These are phyloP conservation scores for Egretta garzetta DNA, from an alignment of 2,113 vertebrate genomes.

Conservation along the genomic window DNA sequence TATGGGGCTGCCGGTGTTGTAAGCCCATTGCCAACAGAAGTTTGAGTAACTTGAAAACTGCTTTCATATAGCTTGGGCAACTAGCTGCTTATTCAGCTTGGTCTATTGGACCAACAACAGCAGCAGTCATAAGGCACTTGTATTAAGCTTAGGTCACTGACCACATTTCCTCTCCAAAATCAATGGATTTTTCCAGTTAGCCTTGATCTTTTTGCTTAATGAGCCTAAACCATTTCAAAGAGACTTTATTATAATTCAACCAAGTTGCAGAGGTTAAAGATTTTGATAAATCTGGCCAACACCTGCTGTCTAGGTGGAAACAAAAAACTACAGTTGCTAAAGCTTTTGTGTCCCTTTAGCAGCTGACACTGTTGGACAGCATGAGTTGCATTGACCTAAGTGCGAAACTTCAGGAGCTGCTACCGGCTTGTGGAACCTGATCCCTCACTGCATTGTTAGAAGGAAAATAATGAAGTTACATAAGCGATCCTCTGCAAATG, in stretches of 20 bases:
- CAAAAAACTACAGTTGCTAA: not conserved
- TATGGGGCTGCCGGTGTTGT: not conserved
- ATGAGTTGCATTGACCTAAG: not conserved
- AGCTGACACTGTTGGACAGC: not conserved
- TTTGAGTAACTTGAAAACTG: not conserved
- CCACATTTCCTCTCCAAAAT: not conserved
- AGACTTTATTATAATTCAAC: not conserved
- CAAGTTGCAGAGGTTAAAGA: not conserved
- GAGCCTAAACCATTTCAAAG: not conserved
- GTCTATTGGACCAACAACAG: not conserved
- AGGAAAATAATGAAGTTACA: slow-evolving; percentile 14
- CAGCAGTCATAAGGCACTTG: not conserved
- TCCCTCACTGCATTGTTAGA: not conserved
- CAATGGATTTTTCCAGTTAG: not conserved
- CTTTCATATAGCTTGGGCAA: not conserved
- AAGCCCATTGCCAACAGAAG: not conserved
- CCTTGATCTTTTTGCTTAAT: not conserved
- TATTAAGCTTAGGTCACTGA: not conserved
- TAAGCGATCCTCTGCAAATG: not conserved
- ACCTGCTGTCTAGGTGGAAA: not conserved
- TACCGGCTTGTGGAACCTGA: not conserved
- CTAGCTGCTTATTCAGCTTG: not conserved
- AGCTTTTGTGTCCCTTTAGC: not conserved
- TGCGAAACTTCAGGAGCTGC: not conserved
- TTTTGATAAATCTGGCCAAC: not conserved